Base-by-base conservation (phyloP, 2,888 invertebrate genomes). In the Baronia brevicornis region DNA sequence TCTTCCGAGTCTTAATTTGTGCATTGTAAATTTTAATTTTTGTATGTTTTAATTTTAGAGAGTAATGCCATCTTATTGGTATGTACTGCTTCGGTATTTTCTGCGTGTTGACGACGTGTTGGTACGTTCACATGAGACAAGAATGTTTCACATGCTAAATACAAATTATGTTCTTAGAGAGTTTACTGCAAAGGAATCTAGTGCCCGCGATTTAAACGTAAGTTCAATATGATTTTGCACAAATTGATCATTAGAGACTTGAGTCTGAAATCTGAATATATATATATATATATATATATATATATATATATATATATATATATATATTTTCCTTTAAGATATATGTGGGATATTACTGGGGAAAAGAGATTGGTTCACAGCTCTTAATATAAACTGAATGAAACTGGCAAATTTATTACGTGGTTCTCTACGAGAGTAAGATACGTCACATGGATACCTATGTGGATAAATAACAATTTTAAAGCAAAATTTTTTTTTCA, bases 11-110 rank as follows among this genome's bases (percentile, higher is more conserved):
- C 10, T 21, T 21, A 21, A 3, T 7, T 3, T 10, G 8, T 9
- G 10, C 21, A 7, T 9, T 2, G 5, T 3, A 11, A 9, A 17
- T 18, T 32, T 33, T 24, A 10, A 37, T 14, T 22, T 25, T n/a
- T n/a, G n/a, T 23, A 13, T 23, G 4, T 38, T 38, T 28, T 28
- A 4, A 46, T 63, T 50, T 36, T 84, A 97, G 96, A 90, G 99
- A 60, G 97, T 97, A 1, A 99, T 99, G 99, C 95, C 96, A 0
- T 89, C 90, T 20, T 93, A 95, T 44, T 97, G 96, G 84, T 98
- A 95, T 67, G 89, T 97, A 27, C 84, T 99, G 4, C 75, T 95
- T 36, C 88, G 98, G 48, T 96, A 94, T 65, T 99, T 97, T 71
- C 82, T 99, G 41, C 87, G 99, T 54, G 95, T 99, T 1, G 99